These are phyloP conservation scores for Eupithecia pulchellata DNA, from an alignment of 2,888 invertebrate genomes.

Conservation along the genomic window DNA sequence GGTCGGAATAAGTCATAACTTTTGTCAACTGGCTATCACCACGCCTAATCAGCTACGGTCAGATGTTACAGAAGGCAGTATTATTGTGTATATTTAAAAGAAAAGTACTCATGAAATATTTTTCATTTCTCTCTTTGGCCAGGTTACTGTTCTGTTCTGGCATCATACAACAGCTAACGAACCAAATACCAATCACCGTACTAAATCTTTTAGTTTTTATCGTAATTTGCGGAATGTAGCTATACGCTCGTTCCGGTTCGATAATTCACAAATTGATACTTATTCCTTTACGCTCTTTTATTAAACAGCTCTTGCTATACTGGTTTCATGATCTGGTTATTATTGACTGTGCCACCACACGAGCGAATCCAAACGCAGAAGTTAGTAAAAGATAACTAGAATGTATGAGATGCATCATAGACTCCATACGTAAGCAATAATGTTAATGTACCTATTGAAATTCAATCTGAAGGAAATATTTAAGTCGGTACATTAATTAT, in stretches of 20 bases:
- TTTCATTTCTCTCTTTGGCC: background rate
- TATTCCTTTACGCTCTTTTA: slow-evolving; percentile 5
- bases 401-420: slow-evolving; percentile 39
- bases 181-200: background rate
- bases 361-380: background rate
- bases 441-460: slow-evolving; percentile 40
- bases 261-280: background rate
- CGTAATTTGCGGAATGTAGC: background rate
- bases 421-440: slow-evolving; percentile 34
- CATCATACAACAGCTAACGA: background rate
- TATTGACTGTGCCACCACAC: background rate
- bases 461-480: slow-evolving; percentile 38
- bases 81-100: background rate
- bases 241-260: background rate
- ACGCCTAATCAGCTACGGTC: background rate
- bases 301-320: background rate
- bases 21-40: background rate
- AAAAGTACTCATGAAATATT: background rate
- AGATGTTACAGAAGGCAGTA: background rate
- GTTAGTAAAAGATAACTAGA: slow-evolving; percentile 40
- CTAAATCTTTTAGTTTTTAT: background rate
- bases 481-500: slow-evolving; percentile 29
- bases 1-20: background rate
- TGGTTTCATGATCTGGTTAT: slow-evolving; percentile 3
- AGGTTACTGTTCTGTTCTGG: background rate